Evolutionary conservation across 2,113 vertebrate species (phyloP).

Genomic region (Coregonus clupeaformis): DNA sequence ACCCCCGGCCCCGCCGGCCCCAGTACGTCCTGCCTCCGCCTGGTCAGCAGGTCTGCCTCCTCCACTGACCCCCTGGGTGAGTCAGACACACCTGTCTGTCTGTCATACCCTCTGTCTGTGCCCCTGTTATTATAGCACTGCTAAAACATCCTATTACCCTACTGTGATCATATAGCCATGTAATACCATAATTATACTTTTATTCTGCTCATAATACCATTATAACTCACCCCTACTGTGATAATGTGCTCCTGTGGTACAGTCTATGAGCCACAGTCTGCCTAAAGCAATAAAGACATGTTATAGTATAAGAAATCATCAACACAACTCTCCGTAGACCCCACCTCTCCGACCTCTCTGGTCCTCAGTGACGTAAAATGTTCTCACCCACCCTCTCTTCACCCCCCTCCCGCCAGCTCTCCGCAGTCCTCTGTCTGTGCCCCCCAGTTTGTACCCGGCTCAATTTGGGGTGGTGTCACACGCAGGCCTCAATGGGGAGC

Average conservation of each 20-base stretch:
- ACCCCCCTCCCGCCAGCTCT: slow-evolving; percentile 73
- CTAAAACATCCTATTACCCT: no score
- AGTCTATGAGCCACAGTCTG: not conserved
- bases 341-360: slow-evolving; percentile 22
- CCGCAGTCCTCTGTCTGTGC: slow-evolving; percentile 80
- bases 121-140: not conserved
- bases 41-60: slow-evolving; percentile 75
- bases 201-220: no score
- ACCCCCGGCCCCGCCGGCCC: slow-evolving; percentile 77
- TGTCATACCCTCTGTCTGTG: not conserved
- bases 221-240: not conserved
- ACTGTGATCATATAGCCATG: not conserved
- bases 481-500: slow-evolving; percentile 80
- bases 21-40: slow-evolving; percentile 79
- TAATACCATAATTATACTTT: not conserved
- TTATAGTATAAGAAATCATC: no score
- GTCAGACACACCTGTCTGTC: slow-evolving; percentile 22
- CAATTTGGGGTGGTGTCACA: slow-evolving; percentile 84
- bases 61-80: slow-evolving; percentile 79
- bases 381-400: slow-evolving; percentile 31
- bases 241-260: not conserved
- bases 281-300: not conserved
- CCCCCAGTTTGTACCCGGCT: slow-evolving; percentile 78
- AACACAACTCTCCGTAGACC: not conserved
- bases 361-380: not conserved